phyloP scores from a whole-genome alignment of 2,113 vertebrate species.

The Elanoides forficatus region DNA sequence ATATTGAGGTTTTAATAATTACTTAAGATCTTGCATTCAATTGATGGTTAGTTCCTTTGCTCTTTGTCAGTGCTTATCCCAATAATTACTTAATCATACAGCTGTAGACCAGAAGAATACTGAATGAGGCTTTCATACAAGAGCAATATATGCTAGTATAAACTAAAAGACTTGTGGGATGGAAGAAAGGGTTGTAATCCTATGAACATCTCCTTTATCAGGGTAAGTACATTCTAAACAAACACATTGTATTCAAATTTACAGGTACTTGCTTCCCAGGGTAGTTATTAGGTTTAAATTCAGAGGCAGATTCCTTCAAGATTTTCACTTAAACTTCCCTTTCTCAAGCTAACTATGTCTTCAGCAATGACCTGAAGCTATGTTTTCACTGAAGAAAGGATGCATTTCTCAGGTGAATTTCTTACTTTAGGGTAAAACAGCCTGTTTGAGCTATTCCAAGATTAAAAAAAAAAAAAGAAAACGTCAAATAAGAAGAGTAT shows the following conservation, averaged over 20 bases:
- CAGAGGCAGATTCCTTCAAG: neutral
- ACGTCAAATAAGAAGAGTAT: neutral
- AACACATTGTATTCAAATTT: neutral
- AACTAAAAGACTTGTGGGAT: neutral
- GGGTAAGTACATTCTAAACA: neutral
- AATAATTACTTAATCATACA: neutral
- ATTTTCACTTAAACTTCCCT: neutral
- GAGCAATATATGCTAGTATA: neutral
- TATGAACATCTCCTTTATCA: neutral
- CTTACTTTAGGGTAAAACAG: neutral
- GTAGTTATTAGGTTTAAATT: neutral
- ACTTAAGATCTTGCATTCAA: neutral
- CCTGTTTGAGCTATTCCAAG: neutral
- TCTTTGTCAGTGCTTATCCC: neutral
- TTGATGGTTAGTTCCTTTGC: neutral
- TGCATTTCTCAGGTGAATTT: neutral
- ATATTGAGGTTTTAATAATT: neutral
- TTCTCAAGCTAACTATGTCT: neutral
- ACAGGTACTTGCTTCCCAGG: neutral
- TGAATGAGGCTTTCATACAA: neutral
- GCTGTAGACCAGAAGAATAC: neutral
- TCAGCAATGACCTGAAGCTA: neutral
- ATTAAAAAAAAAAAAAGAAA: neutral
- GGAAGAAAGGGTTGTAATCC: neutral
- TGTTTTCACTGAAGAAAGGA: neutral